These are phyloP conservation scores for Orcinus orca DNA, from an alignment of 2,113 vertebrate species.

Conservation along the genomic window DNA sequence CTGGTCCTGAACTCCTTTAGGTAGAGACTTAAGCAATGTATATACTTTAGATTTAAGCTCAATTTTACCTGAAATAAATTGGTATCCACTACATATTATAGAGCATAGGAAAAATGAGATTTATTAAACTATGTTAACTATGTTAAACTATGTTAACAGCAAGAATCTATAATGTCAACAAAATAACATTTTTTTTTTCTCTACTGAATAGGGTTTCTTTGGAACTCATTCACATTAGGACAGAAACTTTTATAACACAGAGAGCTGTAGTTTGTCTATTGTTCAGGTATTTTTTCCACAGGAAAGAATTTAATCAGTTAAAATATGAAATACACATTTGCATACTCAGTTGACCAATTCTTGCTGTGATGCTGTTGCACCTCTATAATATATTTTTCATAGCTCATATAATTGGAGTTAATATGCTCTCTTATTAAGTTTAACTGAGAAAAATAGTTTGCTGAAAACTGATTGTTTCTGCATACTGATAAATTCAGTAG, in stretches of 20 bases:
- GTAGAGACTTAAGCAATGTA: not conserved
- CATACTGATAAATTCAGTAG: conserved; percentile 49
- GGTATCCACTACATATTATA: not conserved
- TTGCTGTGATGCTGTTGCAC: not conserved
- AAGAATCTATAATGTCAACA: not conserved
- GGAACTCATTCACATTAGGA: not conserved
- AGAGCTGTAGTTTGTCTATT: not conserved
- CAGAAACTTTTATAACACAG: not conserved
- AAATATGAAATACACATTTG: not conserved
- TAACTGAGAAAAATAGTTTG: conserved; percentile 65
- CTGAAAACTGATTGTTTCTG: conserved; percentile 60
- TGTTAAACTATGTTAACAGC: not conserved
- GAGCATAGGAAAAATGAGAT: not conserved
- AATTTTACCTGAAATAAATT: not conserved
- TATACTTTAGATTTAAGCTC: not conserved
- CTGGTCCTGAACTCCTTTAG: not conserved
- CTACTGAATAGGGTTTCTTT: not conserved
- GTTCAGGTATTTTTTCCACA: not conserved
- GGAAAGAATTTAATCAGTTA: not conserved
- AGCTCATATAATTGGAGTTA: conserved; percentile 47
- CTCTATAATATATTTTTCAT: conserved; percentile 20
- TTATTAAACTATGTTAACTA: not conserved
- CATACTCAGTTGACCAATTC: not conserved
- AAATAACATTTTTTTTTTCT: not conserved
- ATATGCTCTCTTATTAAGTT: conserved; percentile 54